Conservation (phyloP, 2,797 vertebrate genomes). For the Sciaenops ocellatus region DNA sequence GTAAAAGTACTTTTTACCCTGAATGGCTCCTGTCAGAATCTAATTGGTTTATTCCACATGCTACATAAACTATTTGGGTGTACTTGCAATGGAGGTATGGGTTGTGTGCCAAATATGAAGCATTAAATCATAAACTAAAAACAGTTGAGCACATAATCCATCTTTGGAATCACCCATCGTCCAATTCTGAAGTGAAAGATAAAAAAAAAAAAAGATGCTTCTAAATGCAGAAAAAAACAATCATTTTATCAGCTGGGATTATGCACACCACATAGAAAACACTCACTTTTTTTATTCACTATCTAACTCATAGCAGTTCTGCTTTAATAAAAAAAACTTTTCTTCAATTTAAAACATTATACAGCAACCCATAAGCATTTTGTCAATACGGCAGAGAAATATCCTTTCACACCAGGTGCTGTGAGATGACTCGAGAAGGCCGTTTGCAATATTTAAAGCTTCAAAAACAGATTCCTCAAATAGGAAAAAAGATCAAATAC, state of each 20-base stretch:
- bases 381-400: conserved; percentile 55
- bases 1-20: not conserved
- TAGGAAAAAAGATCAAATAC: conserved; percentile 66
- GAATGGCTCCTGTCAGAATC: not conserved
- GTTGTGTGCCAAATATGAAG: conserved; percentile 3
- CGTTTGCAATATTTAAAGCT: conserved; percentile 73
- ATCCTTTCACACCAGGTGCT: conserved; percentile 42
- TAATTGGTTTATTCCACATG: not conserved
- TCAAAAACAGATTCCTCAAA: conserved; percentile 78
- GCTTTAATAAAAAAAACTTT: not conserved
- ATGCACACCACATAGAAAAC: not conserved
- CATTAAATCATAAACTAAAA: not conserved
- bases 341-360: conserved; percentile 48
- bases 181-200: not conserved
- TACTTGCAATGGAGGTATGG: too few relatives aligned
- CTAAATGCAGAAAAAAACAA: not conserved
- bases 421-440: conserved; percentile 43
- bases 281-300: not conserved
- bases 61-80: not conserved
- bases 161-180: not conserved
- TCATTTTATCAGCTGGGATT: not conserved
- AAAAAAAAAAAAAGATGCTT: too few relatives aligned
- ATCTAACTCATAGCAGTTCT: not conserved
- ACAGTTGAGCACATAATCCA: not conserved
- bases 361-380: conserved; percentile 40